phyloP scores from a whole-genome alignment of 2,888 invertebrate genomes.

The Morpho deidamia region DNA sequence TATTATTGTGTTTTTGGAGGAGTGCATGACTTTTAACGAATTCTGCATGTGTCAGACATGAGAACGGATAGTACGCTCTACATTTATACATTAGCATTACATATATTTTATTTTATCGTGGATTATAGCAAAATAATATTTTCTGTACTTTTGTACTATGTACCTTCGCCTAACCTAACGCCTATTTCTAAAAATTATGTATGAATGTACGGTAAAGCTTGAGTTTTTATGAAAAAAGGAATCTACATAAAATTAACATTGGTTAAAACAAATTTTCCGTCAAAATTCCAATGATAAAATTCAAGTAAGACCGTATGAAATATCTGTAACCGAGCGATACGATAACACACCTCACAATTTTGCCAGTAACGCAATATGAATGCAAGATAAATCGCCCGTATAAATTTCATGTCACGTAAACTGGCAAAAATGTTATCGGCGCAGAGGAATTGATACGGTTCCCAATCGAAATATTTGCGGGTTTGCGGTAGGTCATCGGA shows the following conservation, averaged over 20 bases:
- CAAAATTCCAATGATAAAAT: slow-evolving; percentile 33
- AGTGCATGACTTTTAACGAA: too few relatives aligned
- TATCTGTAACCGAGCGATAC: slow-evolving; percentile 46
- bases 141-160: too few relatives aligned
- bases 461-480: slow-evolving; percentile 49
- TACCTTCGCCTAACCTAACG: too few relatives aligned
- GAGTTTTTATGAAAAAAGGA: too few relatives aligned
- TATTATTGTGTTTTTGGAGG: too few relatives aligned
- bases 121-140: too few relatives aligned
- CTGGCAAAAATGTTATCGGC: slow-evolving; percentile 72
- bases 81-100: too few relatives aligned
- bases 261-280: neutral
- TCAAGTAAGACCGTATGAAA: slow-evolving; percentile 42
- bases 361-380: slow-evolving; percentile 66
- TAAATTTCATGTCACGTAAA: slow-evolving; percentile 74
- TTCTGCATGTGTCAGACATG: too few relatives aligned
- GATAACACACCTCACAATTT: slow-evolving; percentile 70
- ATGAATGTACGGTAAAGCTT: neutral
- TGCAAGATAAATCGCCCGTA: slow-evolving; percentile 72
- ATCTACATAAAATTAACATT: neutral
- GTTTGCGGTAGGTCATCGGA: slow-evolving; percentile 57
- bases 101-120: too few relatives aligned
- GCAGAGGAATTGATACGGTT: slow-evolving; percentile 63
- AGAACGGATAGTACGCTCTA: too few relatives aligned
- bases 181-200: neutral